These are phyloP conservation scores for Ptilorrhoa leucosticta DNA, from an alignment of 2,113 vertebrate genomes.

Conservation along the genomic window DNA sequence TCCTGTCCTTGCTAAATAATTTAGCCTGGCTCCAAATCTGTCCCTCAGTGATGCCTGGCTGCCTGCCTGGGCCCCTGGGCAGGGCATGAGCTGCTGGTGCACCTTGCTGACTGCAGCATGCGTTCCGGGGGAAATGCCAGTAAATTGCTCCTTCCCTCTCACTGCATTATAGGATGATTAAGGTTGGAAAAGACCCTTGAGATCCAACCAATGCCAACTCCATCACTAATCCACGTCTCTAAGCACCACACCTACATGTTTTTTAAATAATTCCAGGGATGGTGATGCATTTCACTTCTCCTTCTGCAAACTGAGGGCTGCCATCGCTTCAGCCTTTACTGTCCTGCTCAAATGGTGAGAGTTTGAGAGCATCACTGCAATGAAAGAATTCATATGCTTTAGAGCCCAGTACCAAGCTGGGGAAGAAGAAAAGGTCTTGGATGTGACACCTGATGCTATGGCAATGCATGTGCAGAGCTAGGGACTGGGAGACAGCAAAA, in stretches of 20 bases:
- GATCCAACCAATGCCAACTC: neutral
- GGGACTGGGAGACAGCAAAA: neutral
- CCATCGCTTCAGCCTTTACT: neutral
- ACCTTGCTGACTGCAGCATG: rapidly evolving
- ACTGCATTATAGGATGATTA: neutral
- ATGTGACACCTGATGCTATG: neutral
- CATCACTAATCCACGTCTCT: neutral
- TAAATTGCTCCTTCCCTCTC: neutral
- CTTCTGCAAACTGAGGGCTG: neutral
- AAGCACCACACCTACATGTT: rapidly evolving
- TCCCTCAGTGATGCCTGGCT: neutral
- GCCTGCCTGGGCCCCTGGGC: neutral
- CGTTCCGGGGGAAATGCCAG: neutral
- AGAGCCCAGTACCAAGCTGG: neutral
- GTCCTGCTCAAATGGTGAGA: neutral
- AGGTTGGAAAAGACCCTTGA: neutral
- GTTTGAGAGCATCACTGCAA: neutral
- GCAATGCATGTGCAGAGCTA: neutral
- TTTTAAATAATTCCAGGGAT: neutral
- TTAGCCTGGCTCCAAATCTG: neutral
- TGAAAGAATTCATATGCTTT: neutral
- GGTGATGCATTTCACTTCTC: neutral
- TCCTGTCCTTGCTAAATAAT: neutral
- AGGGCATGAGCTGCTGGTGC: neutral
- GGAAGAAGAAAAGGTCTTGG: neutral